Conservation (phyloP, 2,888 invertebrate genomes). For the Epistrophella euchroma region DNA sequence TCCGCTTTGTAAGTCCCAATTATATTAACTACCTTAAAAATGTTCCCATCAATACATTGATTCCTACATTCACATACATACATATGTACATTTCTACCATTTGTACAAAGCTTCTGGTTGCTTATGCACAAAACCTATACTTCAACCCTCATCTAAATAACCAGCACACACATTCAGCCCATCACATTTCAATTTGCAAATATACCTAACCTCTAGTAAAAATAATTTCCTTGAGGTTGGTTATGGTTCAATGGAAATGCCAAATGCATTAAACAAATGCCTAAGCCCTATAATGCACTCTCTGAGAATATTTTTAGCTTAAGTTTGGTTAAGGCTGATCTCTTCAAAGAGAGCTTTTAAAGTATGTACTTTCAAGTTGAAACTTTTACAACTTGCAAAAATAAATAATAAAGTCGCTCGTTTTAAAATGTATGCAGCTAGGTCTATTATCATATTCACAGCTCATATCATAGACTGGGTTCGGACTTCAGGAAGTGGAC, state of each 20-base stretch:
- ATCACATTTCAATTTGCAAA: conserved; percentile 3
- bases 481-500: not conserved
- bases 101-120: not conserved
- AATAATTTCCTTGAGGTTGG: conserved; percentile 64
- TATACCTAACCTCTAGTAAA: conserved; percentile 49
- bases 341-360: conserved; percentile 25
- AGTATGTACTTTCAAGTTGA: conserved; percentile 15
- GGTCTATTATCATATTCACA: not conserved
- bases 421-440: not conserved
- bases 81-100: not conserved
- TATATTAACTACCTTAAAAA: too few relatives aligned
- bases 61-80: not conserved
- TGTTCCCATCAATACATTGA: too few relatives aligned
- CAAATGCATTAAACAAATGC: conserved; percentile 28
- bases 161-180: not conserved
- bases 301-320: not conserved
- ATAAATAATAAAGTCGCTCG: not conserved
- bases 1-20: too few relatives aligned
- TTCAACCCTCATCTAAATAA: not conserved
- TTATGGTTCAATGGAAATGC: conserved; percentile 67
- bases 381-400: conserved; percentile 39
- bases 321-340: not conserved
- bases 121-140: not conserved
- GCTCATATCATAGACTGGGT: not conserved
- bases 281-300: not conserved